Base-by-base conservation (phyloP, 2,888 invertebrate genomes). In the Rhabditophanes sp. region DNA sequence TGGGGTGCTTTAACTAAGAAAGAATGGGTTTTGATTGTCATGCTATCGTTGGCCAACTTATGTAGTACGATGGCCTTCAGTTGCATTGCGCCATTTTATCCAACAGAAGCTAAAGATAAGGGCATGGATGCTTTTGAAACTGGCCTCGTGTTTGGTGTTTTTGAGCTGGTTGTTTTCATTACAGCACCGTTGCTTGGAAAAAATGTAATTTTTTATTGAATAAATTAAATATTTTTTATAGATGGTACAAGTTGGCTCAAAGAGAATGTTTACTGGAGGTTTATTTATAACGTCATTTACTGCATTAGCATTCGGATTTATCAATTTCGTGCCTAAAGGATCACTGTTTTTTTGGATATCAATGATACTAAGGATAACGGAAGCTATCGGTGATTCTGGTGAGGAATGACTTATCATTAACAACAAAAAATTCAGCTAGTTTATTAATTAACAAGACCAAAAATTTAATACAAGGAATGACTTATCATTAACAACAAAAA, bases 231-330 rank as follows among this genome's bases (percentile, higher is more conserved):
- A n/a, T 24, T 41, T 19, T 11, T 50, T 58, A 33, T 53, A 75
- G 74, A 72, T 83, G 39, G 78, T 79, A 60, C 72, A 72, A 53
- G 73, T 82, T 37, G 82, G 82, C 0, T 79, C 82, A 0, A 81
- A 81, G 63, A 64, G 77, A 9, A 70, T 82, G 33, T 82, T 82
- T 69, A 80, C 80, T 61, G 75, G 75, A 6, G 82, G 83, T 0
- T 80, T 83, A 36, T 74, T 80, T 40, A 79, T 80, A 0, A 80
- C 81, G 0, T 81, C 81, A 25, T 74, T 78, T 16, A 80, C 81
- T 46, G 80, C 80, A 31, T 79, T 83, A 53, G 67, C 81, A 15
- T 81, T 81, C 61, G 80, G 80, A 20, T 54, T 62, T 29, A 39
- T 64, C 16, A 64, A 65, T 35, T 54, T 45, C 22, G 40, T 60